phyloP scores from a whole-genome alignment of 2,113 vertebrate genomes.

The Microtus richardsoni region DNA sequence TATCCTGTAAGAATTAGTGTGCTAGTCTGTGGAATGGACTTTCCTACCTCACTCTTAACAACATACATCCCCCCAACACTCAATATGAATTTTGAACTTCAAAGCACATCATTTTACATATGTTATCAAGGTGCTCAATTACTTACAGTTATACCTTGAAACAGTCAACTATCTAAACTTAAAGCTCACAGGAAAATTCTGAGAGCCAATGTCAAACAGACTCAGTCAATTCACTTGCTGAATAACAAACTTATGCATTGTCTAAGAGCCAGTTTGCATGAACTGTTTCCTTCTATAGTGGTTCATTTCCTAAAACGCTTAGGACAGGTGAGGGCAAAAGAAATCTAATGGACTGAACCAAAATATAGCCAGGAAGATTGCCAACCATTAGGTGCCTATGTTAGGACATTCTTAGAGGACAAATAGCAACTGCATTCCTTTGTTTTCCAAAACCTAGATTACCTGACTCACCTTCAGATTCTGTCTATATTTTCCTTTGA shows the following conservation, averaged over 20 bases:
- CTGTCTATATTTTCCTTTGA: too few relatives aligned
- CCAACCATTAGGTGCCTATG: neutral
- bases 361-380: neutral
- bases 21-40: neutral
- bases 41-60: neutral
- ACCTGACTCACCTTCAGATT: neutral
- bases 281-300: neutral
- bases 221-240: neutral
- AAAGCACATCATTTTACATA: neutral
- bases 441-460: too few relatives aligned
- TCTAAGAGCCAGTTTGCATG: neutral
- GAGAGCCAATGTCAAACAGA: neutral
- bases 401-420: neutral
- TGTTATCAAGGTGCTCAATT: neutral
- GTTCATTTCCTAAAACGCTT: neutral
- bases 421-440: rapidly evolving
- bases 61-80: neutral
- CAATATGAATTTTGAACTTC: neutral
- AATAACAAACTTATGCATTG: neutral
- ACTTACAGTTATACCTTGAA: neutral
- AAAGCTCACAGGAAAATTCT: neutral
- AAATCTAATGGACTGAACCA: neutral
- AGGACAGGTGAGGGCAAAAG: neutral
- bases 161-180: neutral
- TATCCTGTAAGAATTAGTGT: neutral